These are phyloP conservation scores for Manis javanica DNA, from an alignment of 2,797 vertebrate species.

Conservation along the genomic window DNA sequence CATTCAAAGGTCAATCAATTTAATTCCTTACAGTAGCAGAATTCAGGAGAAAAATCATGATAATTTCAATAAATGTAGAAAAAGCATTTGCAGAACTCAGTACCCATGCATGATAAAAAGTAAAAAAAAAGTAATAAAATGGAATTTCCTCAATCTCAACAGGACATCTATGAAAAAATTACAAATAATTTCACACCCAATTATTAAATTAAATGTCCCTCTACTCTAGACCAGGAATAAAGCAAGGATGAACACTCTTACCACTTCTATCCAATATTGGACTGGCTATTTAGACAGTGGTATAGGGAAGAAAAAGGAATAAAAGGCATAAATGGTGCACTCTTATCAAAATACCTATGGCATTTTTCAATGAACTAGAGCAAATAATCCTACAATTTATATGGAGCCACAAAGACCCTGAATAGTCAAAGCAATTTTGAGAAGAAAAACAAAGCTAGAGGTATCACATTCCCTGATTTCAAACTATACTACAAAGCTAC, in stretches of 20 bases:
- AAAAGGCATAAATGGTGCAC: neutral
- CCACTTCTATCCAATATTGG: neutral
- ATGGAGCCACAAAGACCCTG: too few relatives aligned
- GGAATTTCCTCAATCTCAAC: neutral
- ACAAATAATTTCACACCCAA: constrained; percentile 3
- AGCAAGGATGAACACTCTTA: neutral
- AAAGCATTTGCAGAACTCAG: constrained; percentile 41
- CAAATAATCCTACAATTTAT: too few relatives aligned
- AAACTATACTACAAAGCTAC: too few relatives aligned
- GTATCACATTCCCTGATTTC: too few relatives aligned
- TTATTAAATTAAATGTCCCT: neutral
- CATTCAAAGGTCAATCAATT: constrained; percentile 36
- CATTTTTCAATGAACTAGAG: too few relatives aligned
- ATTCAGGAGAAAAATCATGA: neutral
- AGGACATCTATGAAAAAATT: neutral
- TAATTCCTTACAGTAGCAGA: constrained; percentile 9
- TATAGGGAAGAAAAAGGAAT: neutral
- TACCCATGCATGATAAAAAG: neutral
- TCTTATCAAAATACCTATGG: too few relatives aligned
- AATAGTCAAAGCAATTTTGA: too few relatives aligned
- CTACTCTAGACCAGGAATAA: neutral
- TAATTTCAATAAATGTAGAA: neutral
- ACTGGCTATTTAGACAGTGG: neutral
- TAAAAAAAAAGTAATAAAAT: constrained; percentile 20
- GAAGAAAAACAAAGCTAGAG: too few relatives aligned